These are phyloP conservation scores for Lepilemur septentrionalis DNA, from an alignment of 2,797 vertebrate species.

Conservation along the genomic window DNA sequence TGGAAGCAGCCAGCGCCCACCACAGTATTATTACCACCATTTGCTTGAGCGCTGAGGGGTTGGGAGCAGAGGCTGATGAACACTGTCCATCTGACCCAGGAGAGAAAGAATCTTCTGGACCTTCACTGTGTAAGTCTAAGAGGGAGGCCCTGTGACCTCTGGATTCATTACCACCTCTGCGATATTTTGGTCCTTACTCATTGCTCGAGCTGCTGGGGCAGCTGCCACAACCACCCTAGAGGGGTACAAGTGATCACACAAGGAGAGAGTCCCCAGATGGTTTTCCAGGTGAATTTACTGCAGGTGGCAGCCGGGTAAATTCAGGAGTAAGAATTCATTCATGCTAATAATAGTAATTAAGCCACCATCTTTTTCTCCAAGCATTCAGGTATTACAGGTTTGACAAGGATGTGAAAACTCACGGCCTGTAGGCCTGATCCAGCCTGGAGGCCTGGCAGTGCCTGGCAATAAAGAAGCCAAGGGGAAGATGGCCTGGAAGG, in stretches of 20 bases:
- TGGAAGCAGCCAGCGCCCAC: not conserved
- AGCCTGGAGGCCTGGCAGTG: not conserved
- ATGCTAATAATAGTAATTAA: constrained; percentile 35
- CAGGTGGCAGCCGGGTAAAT: not conserved
- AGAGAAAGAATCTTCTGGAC: not conserved
- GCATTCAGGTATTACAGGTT: constrained; percentile 34
- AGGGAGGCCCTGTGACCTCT: not conserved
- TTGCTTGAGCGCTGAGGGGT: not conserved
- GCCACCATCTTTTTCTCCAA: not conserved
- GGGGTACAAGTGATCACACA: not conserved
- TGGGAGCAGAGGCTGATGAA: not conserved
- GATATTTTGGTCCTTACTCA: not conserved
- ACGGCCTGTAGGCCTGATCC: not conserved
- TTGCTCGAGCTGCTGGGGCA: not conserved
- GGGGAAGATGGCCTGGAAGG: not conserved
- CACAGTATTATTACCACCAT: not conserved
- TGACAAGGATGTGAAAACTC: constrained; percentile 30
- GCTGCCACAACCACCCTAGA: not conserved
- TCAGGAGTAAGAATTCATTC: not conserved
- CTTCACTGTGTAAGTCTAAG: not conserved
- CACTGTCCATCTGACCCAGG: not conserved
- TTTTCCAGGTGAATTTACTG: not conserved
- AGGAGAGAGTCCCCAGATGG: not conserved
- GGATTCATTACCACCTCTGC: not conserved
- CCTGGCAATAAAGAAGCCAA: not conserved